These are phyloP conservation scores for Megaptera novaeangliae DNA, from an alignment of 2,113 vertebrate genomes.

Conservation along the genomic window DNA sequence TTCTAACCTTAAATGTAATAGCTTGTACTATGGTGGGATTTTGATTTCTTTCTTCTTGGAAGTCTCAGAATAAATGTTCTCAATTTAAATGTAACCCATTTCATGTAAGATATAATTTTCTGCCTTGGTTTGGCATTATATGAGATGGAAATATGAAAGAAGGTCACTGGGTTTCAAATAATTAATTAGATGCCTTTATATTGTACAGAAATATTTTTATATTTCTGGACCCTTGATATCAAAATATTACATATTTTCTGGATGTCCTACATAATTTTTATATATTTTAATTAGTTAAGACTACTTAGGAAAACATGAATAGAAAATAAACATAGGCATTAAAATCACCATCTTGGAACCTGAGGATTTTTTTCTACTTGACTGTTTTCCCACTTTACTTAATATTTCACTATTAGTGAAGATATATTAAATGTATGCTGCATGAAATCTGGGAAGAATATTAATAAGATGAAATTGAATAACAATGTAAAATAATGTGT, in stretches of 20 bases:
- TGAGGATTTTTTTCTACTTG: background rate
- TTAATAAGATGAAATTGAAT: background rate
- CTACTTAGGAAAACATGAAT: background rate
- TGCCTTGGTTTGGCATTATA: background rate
- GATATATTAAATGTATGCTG: background rate
- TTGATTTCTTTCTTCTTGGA: background rate
- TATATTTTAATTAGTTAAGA: background rate
- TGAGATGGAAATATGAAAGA: background rate
- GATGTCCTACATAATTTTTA: background rate
- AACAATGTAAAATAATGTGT: background rate
- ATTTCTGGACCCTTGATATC: background rate
- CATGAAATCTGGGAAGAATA: background rate
- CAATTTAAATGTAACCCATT: background rate
- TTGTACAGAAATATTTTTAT: background rate
- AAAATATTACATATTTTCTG: background rate
- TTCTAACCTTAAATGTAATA: background rate
- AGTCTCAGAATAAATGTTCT: background rate
- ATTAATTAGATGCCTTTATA: background rate
- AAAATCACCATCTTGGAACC: background rate
- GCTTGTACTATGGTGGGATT: background rate
- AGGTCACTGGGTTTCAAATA: background rate
- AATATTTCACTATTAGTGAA: background rate
- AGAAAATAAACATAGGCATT: background rate
- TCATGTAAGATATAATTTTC: background rate
- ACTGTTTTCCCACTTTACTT: background rate